Base-by-base conservation (phyloP, 2,888 invertebrate genomes). In the Mimachlamys varia region DNA sequence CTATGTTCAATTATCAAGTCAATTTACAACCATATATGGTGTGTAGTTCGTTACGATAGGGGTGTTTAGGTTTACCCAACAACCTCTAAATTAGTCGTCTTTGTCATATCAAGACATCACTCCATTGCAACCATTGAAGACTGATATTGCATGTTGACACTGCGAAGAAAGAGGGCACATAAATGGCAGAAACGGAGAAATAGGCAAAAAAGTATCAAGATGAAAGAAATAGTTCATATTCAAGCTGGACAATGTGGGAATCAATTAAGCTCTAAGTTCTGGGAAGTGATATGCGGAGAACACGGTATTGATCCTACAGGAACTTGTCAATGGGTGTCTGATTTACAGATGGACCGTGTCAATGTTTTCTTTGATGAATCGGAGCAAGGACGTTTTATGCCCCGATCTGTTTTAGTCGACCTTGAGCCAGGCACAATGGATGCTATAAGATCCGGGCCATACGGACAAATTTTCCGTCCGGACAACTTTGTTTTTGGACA, bases 221-320 rank as follows among this genome's bases (percentile, higher is more conserved):
- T 76, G 76, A 76, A 33, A 33, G 76, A 89, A 87, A 62, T 89
- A 22, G 27, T 76, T 33, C 76, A 76, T 33, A 76, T 76, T 76
- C 76, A 76, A 33, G 27, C 33, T 76, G 76, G 76, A 76, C 76
- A 76, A 33, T 76, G 76, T 76, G 76, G 76, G 15, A 76, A 76
- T 33, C 76, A 76, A 76, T 33, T 76, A 27, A 76, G 76, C 27
- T 33, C 76, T 33, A 76, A 33, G 76, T 76, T 76, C 76, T 76
- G 76, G 76, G 76, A 76, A 76, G 10, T 22, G 22, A 27, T 76
- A 10, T 76, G 76, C 33, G 76, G 76, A 4, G 76, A 76, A 2
- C 76, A 76, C 27, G 76, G 76, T 27, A 33, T 76, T 10, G 76
- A 76, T 13, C 33, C 76, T 0, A 13, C 76, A 1, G 76, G 76